These are phyloP conservation scores for Thalassophryne amazonica DNA, from an alignment of 2,797 vertebrate species.

Conservation along the genomic window DNA sequence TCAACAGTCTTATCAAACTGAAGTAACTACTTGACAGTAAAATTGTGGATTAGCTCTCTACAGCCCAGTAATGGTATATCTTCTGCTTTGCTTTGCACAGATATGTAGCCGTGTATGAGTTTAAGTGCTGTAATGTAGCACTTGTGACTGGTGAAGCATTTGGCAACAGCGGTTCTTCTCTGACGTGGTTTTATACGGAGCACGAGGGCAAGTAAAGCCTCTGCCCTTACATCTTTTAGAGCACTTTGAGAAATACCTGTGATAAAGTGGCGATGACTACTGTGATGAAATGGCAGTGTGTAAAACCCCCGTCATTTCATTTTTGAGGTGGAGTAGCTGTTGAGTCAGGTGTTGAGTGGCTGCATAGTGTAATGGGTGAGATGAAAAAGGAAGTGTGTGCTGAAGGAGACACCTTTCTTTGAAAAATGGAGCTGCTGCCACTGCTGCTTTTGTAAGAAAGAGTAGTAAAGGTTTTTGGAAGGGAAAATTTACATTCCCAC, in stretches of 20 bases:
- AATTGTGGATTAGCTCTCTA: no score
- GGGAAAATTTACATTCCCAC: no score
- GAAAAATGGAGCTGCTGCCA: background rate
- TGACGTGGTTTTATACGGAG: no score
- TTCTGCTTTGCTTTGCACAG: background rate
- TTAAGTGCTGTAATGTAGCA: background rate
- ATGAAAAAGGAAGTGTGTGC: background rate
- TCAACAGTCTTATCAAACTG: background rate
- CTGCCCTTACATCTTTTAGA: background rate
- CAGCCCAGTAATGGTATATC: background rate
- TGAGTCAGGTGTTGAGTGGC: conserved; percentile 22
- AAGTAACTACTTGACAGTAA: background rate
- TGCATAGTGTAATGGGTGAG: background rate
- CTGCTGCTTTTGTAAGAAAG: background rate
- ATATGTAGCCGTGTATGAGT: background rate
- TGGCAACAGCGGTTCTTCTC: background rate
- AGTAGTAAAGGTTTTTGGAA: background rate
- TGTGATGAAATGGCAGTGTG: conserved; percentile 4
- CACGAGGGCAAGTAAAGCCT: no score
- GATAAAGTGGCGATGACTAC: background rate
- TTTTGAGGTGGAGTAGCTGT: conserved; percentile 2
- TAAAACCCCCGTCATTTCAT: background rate
- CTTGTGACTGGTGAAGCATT: background rate
- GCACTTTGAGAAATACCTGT: background rate
- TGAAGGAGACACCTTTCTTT: conserved; percentile 6